Evolutionary conservation across 2,797 vertebrate genomes (phyloP).

Genomic region (Otolemur crassicaudatus): DNA sequence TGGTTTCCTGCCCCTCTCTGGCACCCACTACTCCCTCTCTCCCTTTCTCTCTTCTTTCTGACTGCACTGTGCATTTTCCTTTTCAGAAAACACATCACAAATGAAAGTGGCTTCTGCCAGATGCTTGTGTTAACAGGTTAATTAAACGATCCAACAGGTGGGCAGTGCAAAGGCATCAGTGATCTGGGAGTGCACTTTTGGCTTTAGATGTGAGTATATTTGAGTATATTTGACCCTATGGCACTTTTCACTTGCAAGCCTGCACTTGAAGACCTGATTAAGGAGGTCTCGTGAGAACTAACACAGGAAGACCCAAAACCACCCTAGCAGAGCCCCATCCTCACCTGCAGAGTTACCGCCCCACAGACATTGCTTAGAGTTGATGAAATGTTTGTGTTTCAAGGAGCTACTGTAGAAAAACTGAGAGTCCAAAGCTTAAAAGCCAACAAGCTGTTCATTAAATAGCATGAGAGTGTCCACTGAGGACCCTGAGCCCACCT

Average conservation of each 20-base stretch:
- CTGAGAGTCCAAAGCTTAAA: not conserved
- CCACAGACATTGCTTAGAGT: not conserved
- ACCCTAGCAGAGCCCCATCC: not conserved
- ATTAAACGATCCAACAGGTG: not conserved
- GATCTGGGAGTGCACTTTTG: not conserved
- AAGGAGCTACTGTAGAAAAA: not conserved
- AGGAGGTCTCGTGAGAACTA: not conserved
- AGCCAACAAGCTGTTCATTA: not conserved
- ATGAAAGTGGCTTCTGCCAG: not conserved
- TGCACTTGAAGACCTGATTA: not conserved
- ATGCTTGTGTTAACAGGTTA: not conserved
- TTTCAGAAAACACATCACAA: not conserved
- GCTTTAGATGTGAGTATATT: not conserved
- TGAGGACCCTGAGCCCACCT: not conserved
- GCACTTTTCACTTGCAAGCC: not conserved
- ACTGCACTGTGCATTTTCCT: not conserved
- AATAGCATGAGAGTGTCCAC: too few relatives aligned
- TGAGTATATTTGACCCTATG: not conserved
- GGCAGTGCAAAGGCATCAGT: not conserved
- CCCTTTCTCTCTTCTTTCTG: not conserved
- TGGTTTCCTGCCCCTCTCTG: not conserved
- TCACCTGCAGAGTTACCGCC: not conserved
- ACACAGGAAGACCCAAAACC: not conserved
- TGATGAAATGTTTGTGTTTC: not conserved
- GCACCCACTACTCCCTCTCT: not conserved